phyloP scores from a whole-genome alignment of 2,113 vertebrate species.

The Zosterops pallidus region DNA sequence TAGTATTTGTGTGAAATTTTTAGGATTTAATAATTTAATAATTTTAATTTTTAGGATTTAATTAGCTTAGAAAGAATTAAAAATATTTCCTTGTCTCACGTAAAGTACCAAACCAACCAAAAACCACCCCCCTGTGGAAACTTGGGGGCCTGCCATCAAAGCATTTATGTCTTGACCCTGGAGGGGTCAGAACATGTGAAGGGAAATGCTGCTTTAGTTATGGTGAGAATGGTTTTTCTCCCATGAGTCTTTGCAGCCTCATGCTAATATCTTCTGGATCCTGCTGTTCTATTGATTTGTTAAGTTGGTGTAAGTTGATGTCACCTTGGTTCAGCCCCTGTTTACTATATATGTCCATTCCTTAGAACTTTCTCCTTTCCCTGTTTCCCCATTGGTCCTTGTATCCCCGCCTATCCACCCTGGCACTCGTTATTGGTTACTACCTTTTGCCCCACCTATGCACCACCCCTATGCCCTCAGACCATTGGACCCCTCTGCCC shows the following conservation, averaged over 20 bases:
- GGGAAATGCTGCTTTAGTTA: not conserved
- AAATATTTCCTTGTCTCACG: not conserved
- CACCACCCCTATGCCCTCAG: not conserved
- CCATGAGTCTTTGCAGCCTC: not conserved
- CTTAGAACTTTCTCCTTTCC: not conserved
- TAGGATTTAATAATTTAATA: not conserved
- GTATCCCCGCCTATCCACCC: not conserved
- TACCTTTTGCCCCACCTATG: not conserved
- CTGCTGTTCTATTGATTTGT: not conserved
- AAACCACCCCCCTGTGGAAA: rapidly evolving
- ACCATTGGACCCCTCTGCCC: not conserved
- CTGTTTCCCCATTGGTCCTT: not conserved
- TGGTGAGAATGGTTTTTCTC: not conserved
- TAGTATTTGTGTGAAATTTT: not conserved
- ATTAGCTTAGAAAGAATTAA: not conserved
- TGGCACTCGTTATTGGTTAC: not conserved
- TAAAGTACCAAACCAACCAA: not conserved
- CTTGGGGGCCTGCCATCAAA: not conserved
- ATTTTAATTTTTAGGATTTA: not conserved
- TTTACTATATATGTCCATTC: not conserved
- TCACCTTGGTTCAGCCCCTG: not conserved
- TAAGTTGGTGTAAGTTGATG: not conserved
- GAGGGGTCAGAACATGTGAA: not conserved
- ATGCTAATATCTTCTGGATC: not conserved
- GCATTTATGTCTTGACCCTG: not conserved